Evolutionary conservation across 2,888 invertebrate genomes (phyloP), one percentile per base, ranked within the genome.

Genomic region (Aspidapion aeneum): DNA sequence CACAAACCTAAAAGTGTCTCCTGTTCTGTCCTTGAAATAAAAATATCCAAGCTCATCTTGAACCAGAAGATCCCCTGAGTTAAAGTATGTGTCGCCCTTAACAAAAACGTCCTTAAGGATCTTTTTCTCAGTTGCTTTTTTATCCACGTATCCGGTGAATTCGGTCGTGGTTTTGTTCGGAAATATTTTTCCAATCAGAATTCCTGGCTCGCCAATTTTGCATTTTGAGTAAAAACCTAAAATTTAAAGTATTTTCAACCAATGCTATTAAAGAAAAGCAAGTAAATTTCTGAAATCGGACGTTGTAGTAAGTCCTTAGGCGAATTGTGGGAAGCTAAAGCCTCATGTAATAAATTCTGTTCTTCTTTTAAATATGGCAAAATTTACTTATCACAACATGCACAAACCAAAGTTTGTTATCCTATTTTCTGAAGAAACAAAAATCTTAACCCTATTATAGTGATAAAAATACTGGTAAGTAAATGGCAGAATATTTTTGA

Each of bases 31-130:
- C 72, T 89, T 90, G 84, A 98, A 98, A 82, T 87, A 97, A 75
- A 93, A 88, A 81, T 94, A 96, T 51, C 97, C 97, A n/a, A 90
- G 84, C 70, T 96, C 91, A 79, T 98, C 97, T 82, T 90, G 89
- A 50, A 93, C 88, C 68, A 98, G 81, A 72, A 98, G 87, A 82
- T 98, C 98, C 63, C 92, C 90, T 60, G 95, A 91, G 73, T 97
- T 89, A 80, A 98, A 99, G 68, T 90, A 95, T 60, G 86, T 84
- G 80, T 99, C 98, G 49, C 96, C 97, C 68, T 87, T 86, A 64
- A 82, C 81, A 81, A 96, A 90, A 1, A 92, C 91, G 74, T 91
- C 83, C 18, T 78, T 74, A 48, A 90, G 82, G 62, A 91, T 83
- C 77, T 93, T 93, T 78, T 90, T 90, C 66, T 85, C 82, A 0